phyloP scores from a whole-genome alignment of 53 echinoderm and acorn worm genomes.

The Hippasteria phrygiana region DNA sequence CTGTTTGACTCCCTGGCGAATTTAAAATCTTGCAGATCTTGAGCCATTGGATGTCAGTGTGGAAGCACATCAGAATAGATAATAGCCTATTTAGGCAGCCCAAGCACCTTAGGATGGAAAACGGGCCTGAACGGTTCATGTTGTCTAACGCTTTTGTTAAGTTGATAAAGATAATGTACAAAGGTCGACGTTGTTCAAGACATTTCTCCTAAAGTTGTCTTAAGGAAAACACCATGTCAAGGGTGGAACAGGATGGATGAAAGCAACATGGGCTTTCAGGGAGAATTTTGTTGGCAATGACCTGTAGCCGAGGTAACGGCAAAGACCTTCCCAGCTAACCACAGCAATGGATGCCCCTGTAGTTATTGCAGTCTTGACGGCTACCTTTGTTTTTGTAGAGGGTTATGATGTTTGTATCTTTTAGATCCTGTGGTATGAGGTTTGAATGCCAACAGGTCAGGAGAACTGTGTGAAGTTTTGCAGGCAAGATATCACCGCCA shows the following conservation, averaged over 20 bases:
- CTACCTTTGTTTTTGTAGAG: slow-evolving; percentile 62
- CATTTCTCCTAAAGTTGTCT: slow-evolving; percentile 35
- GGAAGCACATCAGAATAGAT: slow-evolving; percentile 2
- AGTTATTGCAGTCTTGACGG: too few species aligned
- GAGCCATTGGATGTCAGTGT: neutral
- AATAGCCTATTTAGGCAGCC: slow-evolving; percentile 18
- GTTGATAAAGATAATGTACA: slow-evolving; percentile 31
- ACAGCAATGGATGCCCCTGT: neutral
- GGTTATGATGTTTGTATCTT: slow-evolving; percentile 50
- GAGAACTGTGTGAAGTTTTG: slow-evolving; percentile 18
- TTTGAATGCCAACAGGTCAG: slow-evolving; percentile 21
- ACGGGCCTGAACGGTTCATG: neutral
- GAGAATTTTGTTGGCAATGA: slow-evolving; percentile 14
- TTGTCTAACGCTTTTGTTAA: slow-evolving; percentile 43
- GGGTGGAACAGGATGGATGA: slow-evolving; percentile 1
- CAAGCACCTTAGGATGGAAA: neutral
- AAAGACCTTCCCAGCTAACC: neutral
- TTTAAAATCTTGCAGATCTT: neutral
- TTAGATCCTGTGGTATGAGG: slow-evolving; percentile 34
- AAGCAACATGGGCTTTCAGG: slow-evolving; percentile 61
- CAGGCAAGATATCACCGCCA: neutral
- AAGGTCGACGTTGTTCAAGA: neutral
- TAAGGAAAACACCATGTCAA: slow-evolving; percentile 11
- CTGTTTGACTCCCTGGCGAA: slow-evolving; percentile 26
- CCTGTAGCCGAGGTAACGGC: slow-evolving; percentile 22